phyloP scores from a whole-genome alignment of 2,113 vertebrate genomes.

The Phalacrocorax aristotelis region DNA sequence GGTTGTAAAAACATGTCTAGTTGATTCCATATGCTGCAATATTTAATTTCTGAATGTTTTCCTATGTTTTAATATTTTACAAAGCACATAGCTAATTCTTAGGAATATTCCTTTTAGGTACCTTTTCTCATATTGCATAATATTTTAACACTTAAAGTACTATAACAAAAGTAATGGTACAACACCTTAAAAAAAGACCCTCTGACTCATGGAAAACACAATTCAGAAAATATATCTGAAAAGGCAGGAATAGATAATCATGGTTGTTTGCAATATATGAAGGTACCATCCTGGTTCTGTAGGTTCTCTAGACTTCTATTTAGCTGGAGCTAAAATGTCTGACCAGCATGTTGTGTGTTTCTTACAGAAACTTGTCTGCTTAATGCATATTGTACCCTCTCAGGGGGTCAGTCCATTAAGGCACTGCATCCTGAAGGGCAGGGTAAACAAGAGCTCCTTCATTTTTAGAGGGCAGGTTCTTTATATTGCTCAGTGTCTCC shows the following conservation, averaged over 20 bases:
- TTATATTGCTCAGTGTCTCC: constrained; percentile 4
- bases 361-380: constrained; percentile 28
- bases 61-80: not conserved
- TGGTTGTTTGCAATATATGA: not conserved
- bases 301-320: not conserved
- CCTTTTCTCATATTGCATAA: not conserved
- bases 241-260: not conserved
- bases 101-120: not conserved
- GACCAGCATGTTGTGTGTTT: not conserved
- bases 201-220: not conserved
- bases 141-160: not conserved
- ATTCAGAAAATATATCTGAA: not conserved
- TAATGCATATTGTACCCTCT: not conserved
- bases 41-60: not conserved
- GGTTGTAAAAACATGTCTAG: not conserved
- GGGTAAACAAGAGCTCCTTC: not conserved
- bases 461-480: constrained; percentile 13
- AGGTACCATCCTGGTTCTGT: not conserved
- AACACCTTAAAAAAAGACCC: not conserved
- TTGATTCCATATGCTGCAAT: not conserved
- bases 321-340: constrained; percentile 5
- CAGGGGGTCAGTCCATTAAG: not conserved
- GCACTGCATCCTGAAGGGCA: not conserved
- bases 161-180: not conserved
- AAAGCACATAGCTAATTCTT: not conserved